Base-by-base conservation (phyloP, 2,113 vertebrate species). In the Morone chrysops region DNA sequence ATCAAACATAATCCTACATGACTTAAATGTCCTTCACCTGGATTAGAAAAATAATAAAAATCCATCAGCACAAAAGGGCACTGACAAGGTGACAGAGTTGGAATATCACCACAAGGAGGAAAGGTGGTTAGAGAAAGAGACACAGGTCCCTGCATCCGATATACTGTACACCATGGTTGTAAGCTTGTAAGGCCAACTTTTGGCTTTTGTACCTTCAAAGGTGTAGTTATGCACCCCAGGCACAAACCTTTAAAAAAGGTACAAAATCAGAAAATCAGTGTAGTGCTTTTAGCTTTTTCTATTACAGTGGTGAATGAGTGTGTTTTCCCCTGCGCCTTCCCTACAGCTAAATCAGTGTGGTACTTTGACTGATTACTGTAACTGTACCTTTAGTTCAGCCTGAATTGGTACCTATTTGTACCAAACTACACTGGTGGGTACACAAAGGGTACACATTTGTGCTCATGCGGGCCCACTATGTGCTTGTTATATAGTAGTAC, bases 1-100 rank as follows among this genome's bases (percentile, higher is more conserved):
- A 93, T 95, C 92, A 94, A 90, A 94, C 89, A 85, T 95, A 95
- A 95, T 95, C 94, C 93, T 92, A 92, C 92, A 92, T 87, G 92
- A 91, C 91, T 95, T 90, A 92, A 94, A 95, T 93, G 93, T 84
- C 93, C 94, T 96, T 95, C 88, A 89, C 89, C 85, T 82, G 88
- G 90, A 92, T 93, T 90, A 92, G 54, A 84, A 86, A 88, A 92
- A 91, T 78, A 87, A 91, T 83, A 89, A 91, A 89, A 87, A 89
- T 73, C 83, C 85, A 85, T 89, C 79, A 62, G 78, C 73, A 86
- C 67, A 85, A 92, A 90, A 89, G 82, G 82, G 83, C 75, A 87
- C 51, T 40, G 81, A 88, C 87, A 92, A 94, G 90, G 91, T 90
- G 92, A 94, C 90, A 91, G 81, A 75, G 81, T 85, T 75, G 70